Evolutionary conservation across 1,140 invertebrate species (phyloP), one percentile per base, ranked within the genome.

Genomic region (Carcinoscorpius rotundicauda): DNA sequence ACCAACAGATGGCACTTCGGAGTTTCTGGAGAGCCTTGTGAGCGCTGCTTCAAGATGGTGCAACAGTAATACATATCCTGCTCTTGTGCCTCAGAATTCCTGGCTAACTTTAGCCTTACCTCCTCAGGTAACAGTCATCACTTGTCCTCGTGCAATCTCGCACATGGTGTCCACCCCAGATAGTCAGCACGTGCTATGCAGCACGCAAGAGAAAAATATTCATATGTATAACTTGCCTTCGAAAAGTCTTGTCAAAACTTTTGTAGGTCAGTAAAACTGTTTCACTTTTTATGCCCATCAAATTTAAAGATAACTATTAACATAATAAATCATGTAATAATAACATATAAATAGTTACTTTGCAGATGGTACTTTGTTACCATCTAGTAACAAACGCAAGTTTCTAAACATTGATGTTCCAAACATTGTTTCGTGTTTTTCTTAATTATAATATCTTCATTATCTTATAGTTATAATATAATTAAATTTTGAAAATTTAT

Each of bases 221-320:
- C 86, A 90, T 71, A 78, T 90, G 6, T 91, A 89, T 86, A 87
- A 91, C 71, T 84, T 91, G 10, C 89, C 90, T 83, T 88, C 87
- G 48, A 87, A 87, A 69, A 87, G 86, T 64, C 78, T 88, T 66
- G 84, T 90, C 3, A 85, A 88, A 72, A 88, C 85, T 0, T 90
- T 91, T 71, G 87, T 87, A 83, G 88, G 74, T 76, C 3, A 50
- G 59, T 29, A 29, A 29, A 29, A 29, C 29, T 29, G 29, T 29
- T 29, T 29, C 29, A 29, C 29, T 29, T 29, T 29, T 29, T 29
- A 29, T 29, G 29, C 29, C 29, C 29, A 29, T 29, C 0, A 29
- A 29, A 29, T 29, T 29, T 29, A 29, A 29, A 29, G 29, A 2
- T 29, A 29, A 29, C 29, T 29, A 29, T 29, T 29, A 29, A 29